Evolutionary conservation across 2,113 vertebrate species (phyloP), one percentile per base, ranked within the genome.

Genomic region (Halcyon malimbica): DNA sequence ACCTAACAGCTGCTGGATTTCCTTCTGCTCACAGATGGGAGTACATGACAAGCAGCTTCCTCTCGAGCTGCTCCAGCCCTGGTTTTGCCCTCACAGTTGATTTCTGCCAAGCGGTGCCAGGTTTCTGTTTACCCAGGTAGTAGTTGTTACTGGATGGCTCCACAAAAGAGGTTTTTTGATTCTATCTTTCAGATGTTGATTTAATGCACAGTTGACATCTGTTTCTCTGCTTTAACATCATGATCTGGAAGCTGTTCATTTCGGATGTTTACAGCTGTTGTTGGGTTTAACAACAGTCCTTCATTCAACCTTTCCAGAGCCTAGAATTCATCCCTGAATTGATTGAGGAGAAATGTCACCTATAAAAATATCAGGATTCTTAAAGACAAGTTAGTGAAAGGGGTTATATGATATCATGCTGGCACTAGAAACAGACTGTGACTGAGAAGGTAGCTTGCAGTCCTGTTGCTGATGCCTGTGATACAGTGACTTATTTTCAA

Each of bases 401-500:
- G 21, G 41, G 44, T 93, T 96, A 90, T 91, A 64, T 85, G 91
- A 94, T 79, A 60, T 14, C 1, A 0, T 68, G 73, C 63, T 88
- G 50, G 48, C 39, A 33, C n/a, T 62, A 54, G 84, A 73, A 89
- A 37, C 50, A 87, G 63, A 31, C 19, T 93, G 62, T 89, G 90
- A 93, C 75, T 87, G 70, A 96, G 93, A 89, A 94, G 84, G 46
- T 46, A 63, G 84, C 84, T 91, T 26, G 41, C 44, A 93, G 87
- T 79, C 41, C 59, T 74, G n/a, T 62, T 63, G 62, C 50, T 90
- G 63, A 70, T 77, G 70, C 54, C n/a, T 83, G 13, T 82, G 86
- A 91, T 79, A 87, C 82, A 64, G 80, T 85, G n/a, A 73, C 74
- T 96, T 96, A 71, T 96, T 91, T 93, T 87, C 83, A 87, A 65